Percentiles rank a stretch among this genome's conserved stretches.
phyloP scores from a whole-genome alignment of 92 coral and sea anemone species.

The Diadumene lineata region DNA sequence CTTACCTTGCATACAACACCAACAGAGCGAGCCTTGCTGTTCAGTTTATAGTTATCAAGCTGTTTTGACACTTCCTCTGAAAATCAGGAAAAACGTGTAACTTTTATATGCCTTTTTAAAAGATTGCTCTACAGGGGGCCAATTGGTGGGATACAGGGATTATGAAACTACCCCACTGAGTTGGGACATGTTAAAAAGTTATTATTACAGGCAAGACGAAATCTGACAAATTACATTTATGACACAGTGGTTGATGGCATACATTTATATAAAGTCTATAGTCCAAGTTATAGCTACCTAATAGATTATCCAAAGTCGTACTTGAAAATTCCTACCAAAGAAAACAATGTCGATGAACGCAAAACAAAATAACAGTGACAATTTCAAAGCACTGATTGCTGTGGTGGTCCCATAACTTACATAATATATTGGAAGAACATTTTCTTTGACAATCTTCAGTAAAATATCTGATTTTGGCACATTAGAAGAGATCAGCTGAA shows the following conservation, averaged over 20 bases:
- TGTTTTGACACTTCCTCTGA: constrained; percentile 42
- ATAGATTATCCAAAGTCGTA: constrained; percentile 5
- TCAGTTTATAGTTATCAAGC: constrained; percentile 50
- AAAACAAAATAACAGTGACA: too few species aligned
- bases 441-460: constrained; percentile 56
- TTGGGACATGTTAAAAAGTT: too few species aligned
- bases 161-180: too few species aligned
- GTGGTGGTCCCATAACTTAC: constrained; percentile 56
- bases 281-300: constrained; percentile 1
- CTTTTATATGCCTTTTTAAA: too few species aligned
- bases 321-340: neutral
- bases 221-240: too few species aligned
- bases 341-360: too few species aligned
- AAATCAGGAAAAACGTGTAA: too few species aligned
- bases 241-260: too few species aligned
- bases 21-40: constrained; percentile 60
- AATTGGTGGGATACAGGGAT: too few species aligned
- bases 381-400: neutral
- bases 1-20: constrained; percentile 66
- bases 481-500: constrained; percentile 68
- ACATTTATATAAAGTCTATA: too few species aligned
- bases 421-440: constrained; percentile 47
- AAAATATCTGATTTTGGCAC: constrained; percentile 78
- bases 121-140: too few species aligned
- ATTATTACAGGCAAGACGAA: too few species aligned